Percentiles rank a stretch among this genome's conserved stretches.
Conservation (phyloP, 92 coral and sea anemone species). For the Blastomussa wellsi region DNA sequence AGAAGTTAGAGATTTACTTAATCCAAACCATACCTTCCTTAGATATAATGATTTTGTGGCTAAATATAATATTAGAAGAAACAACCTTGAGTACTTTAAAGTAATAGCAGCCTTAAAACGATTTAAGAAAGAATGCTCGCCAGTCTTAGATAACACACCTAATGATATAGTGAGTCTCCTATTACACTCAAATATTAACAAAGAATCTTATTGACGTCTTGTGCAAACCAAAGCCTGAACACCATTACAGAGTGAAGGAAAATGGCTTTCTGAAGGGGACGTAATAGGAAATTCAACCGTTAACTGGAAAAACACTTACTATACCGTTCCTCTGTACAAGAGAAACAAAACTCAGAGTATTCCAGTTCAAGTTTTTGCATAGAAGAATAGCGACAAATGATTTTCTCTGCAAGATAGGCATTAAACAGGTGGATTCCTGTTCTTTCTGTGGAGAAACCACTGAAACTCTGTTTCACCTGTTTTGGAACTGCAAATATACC, state of each 20-base stretch:
- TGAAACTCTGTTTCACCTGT: slow-evolving; percentile 18
- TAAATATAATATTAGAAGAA: not conserved
- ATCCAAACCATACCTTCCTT: not conserved
- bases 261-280: slow-evolving; percentile 1
- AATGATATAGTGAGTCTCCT: not conserved
- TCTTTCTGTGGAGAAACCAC: slow-evolving; percentile 3
- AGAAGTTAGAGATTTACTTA: slow-evolving; percentile 3
- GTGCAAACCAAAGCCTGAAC: not conserved
- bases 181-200: not conserved
- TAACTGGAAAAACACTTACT: slow-evolving; percentile 4
- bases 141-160: not conserved
- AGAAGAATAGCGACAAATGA: slow-evolving; percentile 20
- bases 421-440: slow-evolving; percentile 5
- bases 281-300: not conserved
- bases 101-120: slow-evolving; percentile 13
- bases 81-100: slow-evolving; percentile 4
- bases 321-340: not conserved
- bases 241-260: not conserved
- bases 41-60: slow-evolving; percentile 2
- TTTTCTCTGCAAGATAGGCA: slow-evolving; percentile 8
- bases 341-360: slow-evolving; percentile 6
- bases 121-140: not conserved
- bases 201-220: not conserved
- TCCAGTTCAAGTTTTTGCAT: slow-evolving; percentile 10
- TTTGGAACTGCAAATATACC: slow-evolving; percentile 21